Conservation (phyloP, 2,888 invertebrate species). For the Conus canariensis region DNA sequence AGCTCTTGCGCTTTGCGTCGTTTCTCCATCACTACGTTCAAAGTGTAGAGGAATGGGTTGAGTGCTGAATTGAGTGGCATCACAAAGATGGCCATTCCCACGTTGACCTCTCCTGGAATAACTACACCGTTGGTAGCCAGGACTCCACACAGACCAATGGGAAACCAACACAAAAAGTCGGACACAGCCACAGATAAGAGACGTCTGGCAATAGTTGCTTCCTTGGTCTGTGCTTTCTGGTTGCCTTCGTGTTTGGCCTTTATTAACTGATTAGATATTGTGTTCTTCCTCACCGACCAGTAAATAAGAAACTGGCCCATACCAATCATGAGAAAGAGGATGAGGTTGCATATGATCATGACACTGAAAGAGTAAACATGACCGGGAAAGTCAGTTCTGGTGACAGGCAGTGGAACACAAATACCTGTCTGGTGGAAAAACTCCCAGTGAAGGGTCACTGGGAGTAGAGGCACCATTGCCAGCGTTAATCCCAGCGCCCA, state of each 20-base stretch:
- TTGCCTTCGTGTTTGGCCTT: neutral
- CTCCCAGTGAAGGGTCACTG: neutral
- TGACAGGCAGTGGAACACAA: slow-evolving; percentile 16
- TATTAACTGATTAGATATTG: neutral
- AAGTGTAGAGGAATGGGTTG: neutral
- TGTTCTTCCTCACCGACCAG: slow-evolving; percentile 53
- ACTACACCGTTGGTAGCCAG: neutral
- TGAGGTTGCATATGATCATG: slow-evolving; percentile 74
- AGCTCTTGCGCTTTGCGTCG: neutral
- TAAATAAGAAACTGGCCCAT: slow-evolving; percentile 74
- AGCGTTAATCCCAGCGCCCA: slow-evolving; percentile 57
- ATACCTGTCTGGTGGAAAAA: slow-evolving; percentile 19
- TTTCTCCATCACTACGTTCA: neutral
- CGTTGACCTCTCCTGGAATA: neutral
- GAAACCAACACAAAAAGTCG: slow-evolving; percentile 26
- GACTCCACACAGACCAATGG: slow-evolving; percentile 16
- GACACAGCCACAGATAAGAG: neutral
- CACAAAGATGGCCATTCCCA: neutral
- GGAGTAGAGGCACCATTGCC: neutral
- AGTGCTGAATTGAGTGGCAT: neutral
- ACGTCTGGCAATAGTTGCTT: neutral
- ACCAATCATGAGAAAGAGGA: slow-evolving; percentile 70
- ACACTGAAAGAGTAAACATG: slow-evolving; percentile 75
- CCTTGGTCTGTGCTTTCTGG: neutral
- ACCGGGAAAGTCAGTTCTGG: slow-evolving; percentile 69